Evolutionary conservation across 2,888 invertebrate species (phyloP).

Genomic region (Melolontha melolontha): DNA sequence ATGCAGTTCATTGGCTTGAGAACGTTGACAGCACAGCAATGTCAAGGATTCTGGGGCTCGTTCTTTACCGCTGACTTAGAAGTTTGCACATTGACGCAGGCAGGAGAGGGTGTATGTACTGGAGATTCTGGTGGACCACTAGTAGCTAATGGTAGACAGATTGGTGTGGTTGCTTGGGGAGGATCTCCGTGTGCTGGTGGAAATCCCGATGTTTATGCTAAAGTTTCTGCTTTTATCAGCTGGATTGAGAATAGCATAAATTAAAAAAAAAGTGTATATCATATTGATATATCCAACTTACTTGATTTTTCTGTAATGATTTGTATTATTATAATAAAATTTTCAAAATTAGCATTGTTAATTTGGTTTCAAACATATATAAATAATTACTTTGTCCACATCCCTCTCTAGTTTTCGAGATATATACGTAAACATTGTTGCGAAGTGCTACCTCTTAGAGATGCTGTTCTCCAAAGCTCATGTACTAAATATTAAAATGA

Average conservation of each 20-base stretch:
- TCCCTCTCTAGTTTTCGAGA: too few species aligned
- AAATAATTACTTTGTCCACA: too few species aligned
- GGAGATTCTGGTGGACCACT: constrained; percentile 37
- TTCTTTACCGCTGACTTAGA: neutral
- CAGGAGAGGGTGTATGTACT: constrained; percentile 20
- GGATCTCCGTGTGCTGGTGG: constrained; percentile 6
- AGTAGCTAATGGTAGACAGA: constrained; percentile 25
- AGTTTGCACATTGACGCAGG: constrained; percentile 15
- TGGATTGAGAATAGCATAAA: constrained; percentile 29
- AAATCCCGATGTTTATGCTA: constrained; percentile 21
- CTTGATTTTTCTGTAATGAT: too few species aligned
- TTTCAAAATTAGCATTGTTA: too few species aligned
- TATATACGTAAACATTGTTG: too few species aligned
- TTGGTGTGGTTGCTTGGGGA: constrained; percentile 53
- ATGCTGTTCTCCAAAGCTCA: too few species aligned
- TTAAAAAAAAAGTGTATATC: too few species aligned
- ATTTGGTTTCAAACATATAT: too few species aligned
- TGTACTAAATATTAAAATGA: too few species aligned
- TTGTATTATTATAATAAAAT: too few species aligned
- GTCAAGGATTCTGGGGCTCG: constrained; percentile 10
- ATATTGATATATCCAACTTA: too few species aligned
- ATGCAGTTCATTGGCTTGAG: constrained; percentile 10
- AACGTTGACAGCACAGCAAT: constrained; percentile 1
- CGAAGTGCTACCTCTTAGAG: too few species aligned
- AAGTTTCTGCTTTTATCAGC: constrained; percentile 3